These are phyloP conservation scores for Leptodactylus fallax DNA, from an alignment of 2,797 vertebrate genomes.

Conservation along the genomic window DNA sequence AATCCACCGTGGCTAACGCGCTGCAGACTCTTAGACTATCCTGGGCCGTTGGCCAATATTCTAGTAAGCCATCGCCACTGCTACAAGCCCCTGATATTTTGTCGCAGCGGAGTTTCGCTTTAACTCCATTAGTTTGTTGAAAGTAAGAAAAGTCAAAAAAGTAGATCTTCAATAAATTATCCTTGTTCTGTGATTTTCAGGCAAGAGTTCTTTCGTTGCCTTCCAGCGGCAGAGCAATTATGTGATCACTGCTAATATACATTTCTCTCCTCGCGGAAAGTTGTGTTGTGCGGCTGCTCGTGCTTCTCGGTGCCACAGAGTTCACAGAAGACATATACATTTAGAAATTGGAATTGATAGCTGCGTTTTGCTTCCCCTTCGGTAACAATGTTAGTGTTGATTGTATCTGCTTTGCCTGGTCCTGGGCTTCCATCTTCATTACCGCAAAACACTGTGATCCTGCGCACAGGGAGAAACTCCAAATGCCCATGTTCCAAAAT, in stretches of 20 bases:
- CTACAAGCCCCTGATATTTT: background rate
- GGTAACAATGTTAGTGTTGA: constrained; percentile 64
- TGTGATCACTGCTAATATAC: constrained; percentile 30
- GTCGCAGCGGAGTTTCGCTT: background rate
- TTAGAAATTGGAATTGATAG: constrained; percentile 62
- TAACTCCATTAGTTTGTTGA: background rate
- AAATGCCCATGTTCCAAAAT: constrained; percentile 37
- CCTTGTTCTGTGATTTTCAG: background rate
- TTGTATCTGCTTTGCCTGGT: constrained; percentile 60
- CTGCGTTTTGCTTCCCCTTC: constrained; percentile 60
- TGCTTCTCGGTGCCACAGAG: constrained; percentile 35
- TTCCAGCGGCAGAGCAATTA: constrained; percentile 19
- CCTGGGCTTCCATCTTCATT: constrained; percentile 62
- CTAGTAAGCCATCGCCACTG: too few species aligned
- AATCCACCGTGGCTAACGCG: too few species aligned
- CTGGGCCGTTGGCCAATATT: too few species aligned
- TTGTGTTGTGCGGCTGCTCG: constrained; percentile 19
- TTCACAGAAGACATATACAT: constrained; percentile 57
- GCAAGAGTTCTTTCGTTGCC: background rate
- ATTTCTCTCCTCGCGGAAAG: constrained; percentile 25
- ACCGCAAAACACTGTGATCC: constrained; percentile 25
- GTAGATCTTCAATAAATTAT: background rate
- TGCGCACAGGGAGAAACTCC: constrained; percentile 14
- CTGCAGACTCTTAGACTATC: too few species aligned
- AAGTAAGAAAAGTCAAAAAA: background rate